Percentiles rank a stretch among this genome's conserved stretches.
Conservation (phyloP, 2,797 vertebrate genomes). For the Fistularia tabacaria region DNA sequence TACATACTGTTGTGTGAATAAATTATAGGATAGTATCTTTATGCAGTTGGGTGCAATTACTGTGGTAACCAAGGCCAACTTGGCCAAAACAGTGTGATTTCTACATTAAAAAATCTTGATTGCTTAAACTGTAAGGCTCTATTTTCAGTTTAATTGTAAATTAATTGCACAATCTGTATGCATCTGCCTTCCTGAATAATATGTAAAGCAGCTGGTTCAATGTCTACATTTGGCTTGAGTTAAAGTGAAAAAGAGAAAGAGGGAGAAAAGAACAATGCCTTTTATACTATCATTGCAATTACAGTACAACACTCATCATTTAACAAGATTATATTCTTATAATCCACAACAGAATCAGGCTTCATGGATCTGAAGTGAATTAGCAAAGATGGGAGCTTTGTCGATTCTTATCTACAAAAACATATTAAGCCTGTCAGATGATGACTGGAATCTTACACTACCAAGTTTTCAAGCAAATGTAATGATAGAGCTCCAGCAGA, state of each 20-base stretch:
- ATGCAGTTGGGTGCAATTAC: too few species aligned
- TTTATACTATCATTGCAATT: slow-evolving; percentile 28
- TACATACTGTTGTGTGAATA: too few species aligned
- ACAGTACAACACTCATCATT: slow-evolving; percentile 22
- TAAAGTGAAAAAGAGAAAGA: not conserved
- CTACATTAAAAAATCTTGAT: too few species aligned
- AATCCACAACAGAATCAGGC: slow-evolving; percentile 49
- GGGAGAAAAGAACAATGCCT: slow-evolving; percentile 1
- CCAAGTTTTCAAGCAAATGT: slow-evolving; percentile 17
- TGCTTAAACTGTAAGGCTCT: too few species aligned
- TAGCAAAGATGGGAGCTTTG: slow-evolving; percentile 38
- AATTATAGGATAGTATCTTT: too few species aligned
- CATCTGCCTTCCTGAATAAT: too few species aligned
- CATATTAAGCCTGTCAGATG: slow-evolving; percentile 31
- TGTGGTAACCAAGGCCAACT: too few species aligned
- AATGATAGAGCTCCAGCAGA: slow-evolving; percentile 2
- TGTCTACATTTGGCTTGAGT: too few species aligned
- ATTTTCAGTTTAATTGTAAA: too few species aligned
- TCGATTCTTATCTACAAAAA: slow-evolving; percentile 48
- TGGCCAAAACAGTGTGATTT: too few species aligned
- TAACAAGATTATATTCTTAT: slow-evolving; percentile 48
- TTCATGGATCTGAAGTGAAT: slow-evolving; percentile 42
- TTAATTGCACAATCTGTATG: too few species aligned
- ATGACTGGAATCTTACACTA: slow-evolving; percentile 25
- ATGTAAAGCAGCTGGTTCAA: too few species aligned